Evolutionary conservation across 2,113 vertebrate species (phyloP).

Genomic region (Bubo scandiacus): DNA sequence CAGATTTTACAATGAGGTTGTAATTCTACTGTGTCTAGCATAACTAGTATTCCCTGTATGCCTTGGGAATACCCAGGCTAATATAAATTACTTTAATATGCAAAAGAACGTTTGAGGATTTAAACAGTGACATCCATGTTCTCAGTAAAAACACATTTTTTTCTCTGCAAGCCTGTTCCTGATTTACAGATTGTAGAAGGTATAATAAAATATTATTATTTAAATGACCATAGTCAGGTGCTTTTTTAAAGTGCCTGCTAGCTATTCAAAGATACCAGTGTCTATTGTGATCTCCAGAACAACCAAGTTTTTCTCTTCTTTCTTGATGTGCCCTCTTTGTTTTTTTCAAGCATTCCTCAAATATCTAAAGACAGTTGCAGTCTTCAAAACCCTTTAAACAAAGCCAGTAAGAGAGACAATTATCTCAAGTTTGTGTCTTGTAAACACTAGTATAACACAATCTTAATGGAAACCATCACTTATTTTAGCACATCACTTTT

Average conservation of each 20-base stretch:
- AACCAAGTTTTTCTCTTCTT: background rate
- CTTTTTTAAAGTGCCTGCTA: background rate
- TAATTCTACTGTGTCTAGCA: background rate
- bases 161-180: background rate
- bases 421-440: background rate
- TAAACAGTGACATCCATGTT: background rate
- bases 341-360: background rate
- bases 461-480: background rate
- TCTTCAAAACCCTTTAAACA: background rate
- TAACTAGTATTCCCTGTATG: background rate
- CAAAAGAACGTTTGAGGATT: background rate
- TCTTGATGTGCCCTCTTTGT: background rate
- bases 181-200: background rate
- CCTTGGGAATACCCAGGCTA: background rate
- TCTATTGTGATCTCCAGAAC: background rate
- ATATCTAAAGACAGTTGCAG: background rate
- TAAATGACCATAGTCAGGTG: background rate
- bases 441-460: background rate
- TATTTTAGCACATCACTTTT: background rate
- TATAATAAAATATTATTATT: background rate
- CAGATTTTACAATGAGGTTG: background rate
- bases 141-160: background rate
- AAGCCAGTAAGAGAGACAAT: background rate
- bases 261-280: background rate
- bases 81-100: background rate